Percentiles rank a stretch among this genome's conserved stretches.
phyloP scores from a whole-genome alignment of 1,140 invertebrate genomes.

The Pissodes strobi region DNA sequence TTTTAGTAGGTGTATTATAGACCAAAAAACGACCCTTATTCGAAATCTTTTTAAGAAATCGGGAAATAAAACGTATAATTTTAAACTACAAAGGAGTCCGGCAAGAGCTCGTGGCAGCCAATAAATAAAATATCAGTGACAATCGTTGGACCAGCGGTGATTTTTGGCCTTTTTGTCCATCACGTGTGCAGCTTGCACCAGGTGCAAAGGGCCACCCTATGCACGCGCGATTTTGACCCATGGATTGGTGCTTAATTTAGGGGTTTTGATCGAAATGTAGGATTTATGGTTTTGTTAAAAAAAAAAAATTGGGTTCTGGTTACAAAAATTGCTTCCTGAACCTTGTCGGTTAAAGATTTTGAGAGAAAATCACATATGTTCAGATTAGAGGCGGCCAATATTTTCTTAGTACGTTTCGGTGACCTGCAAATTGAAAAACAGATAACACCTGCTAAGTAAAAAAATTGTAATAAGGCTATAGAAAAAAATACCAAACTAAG shows the following conservation, averaged over 20 bases:
- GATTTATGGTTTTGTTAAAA: too few relatives aligned
- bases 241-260: background rate
- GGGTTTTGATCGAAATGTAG: too few relatives aligned
- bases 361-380: too few relatives aligned
- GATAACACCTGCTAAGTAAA: too few relatives aligned
- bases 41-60: slow-evolving; percentile 9
- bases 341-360: too few relatives aligned
- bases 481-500: too few relatives aligned
- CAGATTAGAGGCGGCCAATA: too few relatives aligned
- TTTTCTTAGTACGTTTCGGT: too few relatives aligned
- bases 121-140: slow-evolving; percentile 54
- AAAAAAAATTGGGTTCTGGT: too few relatives aligned
- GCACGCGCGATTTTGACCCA: slow-evolving; percentile 21
- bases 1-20: slow-evolving; percentile 19
- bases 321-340: too few relatives aligned
- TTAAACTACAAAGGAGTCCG: slow-evolving; percentile 15
- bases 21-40: slow-evolving; percentile 13
- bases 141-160: slow-evolving; percentile 42
- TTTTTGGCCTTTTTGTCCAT: slow-evolving; percentile 41
- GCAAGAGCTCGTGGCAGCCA: slow-evolving; percentile 41
- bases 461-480: too few relatives aligned
- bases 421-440: too few relatives aligned
- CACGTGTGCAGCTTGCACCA: slow-evolving; percentile 46
- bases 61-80: slow-evolving; percentile 13
- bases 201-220: slow-evolving; percentile 30